Evolutionary conservation across 2,888 invertebrate species (phyloP).

Genomic region (Volucella zonaria): DNA sequence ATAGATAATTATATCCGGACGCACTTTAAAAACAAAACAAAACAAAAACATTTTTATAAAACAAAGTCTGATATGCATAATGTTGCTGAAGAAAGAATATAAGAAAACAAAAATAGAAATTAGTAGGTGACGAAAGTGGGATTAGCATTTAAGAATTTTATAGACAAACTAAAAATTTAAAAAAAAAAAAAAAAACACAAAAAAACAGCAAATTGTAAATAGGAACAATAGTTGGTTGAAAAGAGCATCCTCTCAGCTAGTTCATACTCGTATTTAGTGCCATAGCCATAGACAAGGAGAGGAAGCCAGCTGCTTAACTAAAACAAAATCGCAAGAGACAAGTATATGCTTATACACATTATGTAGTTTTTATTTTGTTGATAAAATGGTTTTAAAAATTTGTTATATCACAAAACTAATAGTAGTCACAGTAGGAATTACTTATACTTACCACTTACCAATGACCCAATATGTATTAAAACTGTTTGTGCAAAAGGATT

Average conservation of each 20-base stretch:
- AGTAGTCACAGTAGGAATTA: no score
- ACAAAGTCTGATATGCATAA: constrained; percentile 60
- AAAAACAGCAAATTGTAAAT: not conserved
- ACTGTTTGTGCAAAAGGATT: no score
- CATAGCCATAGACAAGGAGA: constrained; percentile 40
- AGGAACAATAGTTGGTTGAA: not conserved
- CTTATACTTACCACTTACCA: no score
- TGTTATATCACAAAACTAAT: no score
- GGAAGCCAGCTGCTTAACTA: not conserved
- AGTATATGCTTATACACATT: not conserved
- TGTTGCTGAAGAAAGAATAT: constrained; percentile 46
- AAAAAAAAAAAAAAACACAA: no score
- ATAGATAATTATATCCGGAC: constrained; percentile 17
- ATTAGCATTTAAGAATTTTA: constrained; percentile 36
- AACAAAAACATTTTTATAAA: constrained; percentile 8
- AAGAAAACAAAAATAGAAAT: no score
- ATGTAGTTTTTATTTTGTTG: not conserved
- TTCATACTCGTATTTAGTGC: constrained; percentile 34
- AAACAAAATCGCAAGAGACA: not conserved
- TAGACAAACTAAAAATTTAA: constrained; percentile 16
- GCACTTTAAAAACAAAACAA: constrained; percentile 30
- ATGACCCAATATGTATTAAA: no score
- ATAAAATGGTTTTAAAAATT: no score
- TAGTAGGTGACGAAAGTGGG: constrained; percentile 14
- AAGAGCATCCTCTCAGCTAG: not conserved